Conservation (phyloP, 2,797 vertebrate genomes). For the Streptopelia turtur region DNA sequence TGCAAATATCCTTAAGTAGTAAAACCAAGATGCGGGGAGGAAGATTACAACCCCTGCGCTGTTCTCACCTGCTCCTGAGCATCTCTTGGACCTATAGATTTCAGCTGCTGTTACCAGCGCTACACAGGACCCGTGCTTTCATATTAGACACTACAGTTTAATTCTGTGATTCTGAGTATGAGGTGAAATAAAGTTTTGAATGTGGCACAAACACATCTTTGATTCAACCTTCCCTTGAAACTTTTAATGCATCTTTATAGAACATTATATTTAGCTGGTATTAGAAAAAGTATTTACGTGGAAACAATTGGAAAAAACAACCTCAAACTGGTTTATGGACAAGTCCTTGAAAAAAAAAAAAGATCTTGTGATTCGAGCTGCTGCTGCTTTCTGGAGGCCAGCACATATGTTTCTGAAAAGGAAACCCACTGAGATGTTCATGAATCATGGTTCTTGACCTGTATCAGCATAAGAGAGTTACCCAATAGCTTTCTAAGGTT, state of each 20-base stretch:
- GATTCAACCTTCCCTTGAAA: constrained; percentile 7
- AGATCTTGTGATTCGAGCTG: background rate
- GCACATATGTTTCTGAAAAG: background rate
- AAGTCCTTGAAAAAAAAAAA: background rate
- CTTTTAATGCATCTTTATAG: background rate
- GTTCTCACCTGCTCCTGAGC: background rate
- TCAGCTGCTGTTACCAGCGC: background rate
- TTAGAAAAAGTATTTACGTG: background rate
- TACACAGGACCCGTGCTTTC: background rate
- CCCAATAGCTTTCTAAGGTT: constrained; percentile 12
- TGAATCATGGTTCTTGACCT: constrained; percentile 43
- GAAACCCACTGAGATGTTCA: constrained; percentile 14
- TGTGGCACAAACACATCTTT: background rate
- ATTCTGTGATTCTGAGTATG: background rate
- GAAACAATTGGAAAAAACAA: background rate
- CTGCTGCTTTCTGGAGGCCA: constrained; percentile 12
- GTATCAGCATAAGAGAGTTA: constrained; percentile 22
- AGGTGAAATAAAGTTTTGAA: constrained; percentile 6
- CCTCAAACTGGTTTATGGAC: background rate
- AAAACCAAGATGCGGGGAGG: constrained; percentile 36
- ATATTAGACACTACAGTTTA: background rate
- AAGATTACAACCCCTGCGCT: background rate
- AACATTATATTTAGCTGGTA: background rate
- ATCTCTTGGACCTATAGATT: background rate
- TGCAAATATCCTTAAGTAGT: constrained; percentile 60